A percentile compares a stretch with the other conserved stretches of the same genome.
These are phyloP conservation scores for Macropus fuliginosus DNA, from an alignment of 2,797 vertebrate genomes.

Conservation along the genomic window DNA sequence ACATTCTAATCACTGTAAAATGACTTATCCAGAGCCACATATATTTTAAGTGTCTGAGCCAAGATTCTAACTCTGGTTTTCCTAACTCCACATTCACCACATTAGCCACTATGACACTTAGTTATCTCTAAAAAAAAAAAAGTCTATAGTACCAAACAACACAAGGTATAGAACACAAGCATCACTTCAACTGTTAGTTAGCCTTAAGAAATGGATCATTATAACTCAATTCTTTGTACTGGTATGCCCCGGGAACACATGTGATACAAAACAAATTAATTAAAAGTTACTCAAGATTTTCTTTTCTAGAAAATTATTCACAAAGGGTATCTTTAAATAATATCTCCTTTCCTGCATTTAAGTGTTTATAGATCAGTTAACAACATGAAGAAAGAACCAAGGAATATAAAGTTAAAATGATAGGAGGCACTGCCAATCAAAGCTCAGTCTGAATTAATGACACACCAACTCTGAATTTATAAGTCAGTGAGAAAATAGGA, in stretches of 20 bases:
- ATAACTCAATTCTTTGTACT: not conserved
- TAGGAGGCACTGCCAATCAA: conserved; percentile 1
- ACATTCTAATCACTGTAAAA: not conserved
- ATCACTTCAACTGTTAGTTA: not conserved
- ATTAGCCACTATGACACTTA: not conserved
- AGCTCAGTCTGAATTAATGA: conserved; percentile 45
- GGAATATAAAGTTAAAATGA: conserved; percentile 31
- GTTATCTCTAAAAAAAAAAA: not conserved
- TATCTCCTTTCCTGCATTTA: conserved; percentile 42
- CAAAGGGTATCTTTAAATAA: conserved; percentile 16
- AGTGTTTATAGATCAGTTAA: conserved; percentile 35
- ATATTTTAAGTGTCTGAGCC: not conserved
- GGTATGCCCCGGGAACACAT: conserved; percentile 19
- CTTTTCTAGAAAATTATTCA: conserved; percentile 33
- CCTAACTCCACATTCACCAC: not conserved
- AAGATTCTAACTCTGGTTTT: not conserved
- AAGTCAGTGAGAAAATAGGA: not conserved
- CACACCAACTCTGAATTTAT: not conserved
- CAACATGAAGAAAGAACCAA: conserved; percentile 1
- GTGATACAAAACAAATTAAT: conserved; percentile 31
- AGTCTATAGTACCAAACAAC: conserved; percentile 15
- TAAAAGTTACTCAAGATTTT: conserved; percentile 30
- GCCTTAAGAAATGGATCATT: not conserved
- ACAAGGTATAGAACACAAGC: conserved; percentile 1
- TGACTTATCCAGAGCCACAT: not conserved